Percentiles rank a stretch among this genome's conserved stretches.
These are phyloP conservation scores for Catagonus wagneri DNA, from an alignment of 2,113 vertebrate species.

Conservation along the genomic window DNA sequence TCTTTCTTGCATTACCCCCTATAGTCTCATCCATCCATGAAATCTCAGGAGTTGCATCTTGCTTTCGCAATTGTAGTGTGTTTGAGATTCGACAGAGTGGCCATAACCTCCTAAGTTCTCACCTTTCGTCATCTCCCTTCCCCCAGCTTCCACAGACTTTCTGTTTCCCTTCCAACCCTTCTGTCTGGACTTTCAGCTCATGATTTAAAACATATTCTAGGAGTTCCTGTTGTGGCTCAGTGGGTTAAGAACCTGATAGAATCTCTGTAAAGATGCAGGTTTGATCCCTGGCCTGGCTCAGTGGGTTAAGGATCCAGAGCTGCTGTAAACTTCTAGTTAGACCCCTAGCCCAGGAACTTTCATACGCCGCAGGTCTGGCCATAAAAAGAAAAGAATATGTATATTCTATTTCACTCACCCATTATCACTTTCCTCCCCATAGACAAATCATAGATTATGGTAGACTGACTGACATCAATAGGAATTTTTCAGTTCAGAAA, in stretches of 20 bases:
- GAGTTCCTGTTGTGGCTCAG: no score
- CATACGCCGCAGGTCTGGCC: no score
- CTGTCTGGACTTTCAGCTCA: not conserved
- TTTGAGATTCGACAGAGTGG: not conserved
- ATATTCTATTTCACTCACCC: not conserved
- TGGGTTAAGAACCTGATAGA: no score
- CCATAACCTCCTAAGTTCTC: not conserved
- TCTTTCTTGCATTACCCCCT: constrained; percentile 13
- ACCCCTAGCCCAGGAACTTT: no score
- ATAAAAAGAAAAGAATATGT: no score
- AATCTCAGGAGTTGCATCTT: constrained; percentile 26
- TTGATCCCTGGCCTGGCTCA: no score
- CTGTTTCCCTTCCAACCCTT: not conserved
- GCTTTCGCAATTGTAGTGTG: not conserved
- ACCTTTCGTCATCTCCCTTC: not conserved
- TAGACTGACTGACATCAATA: not conserved
- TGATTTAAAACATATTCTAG: not conserved
- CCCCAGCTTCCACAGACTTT: not conserved
- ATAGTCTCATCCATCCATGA: constrained; percentile 27
- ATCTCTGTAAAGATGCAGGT: no score
- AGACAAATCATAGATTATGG: not conserved
- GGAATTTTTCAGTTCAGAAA: constrained; percentile 29
- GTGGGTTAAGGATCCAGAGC: no score
- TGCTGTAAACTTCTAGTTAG: no score
- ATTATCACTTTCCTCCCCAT: not conserved